Percentiles rank a stretch among this genome's conserved stretches.
phyloP scores from a whole-genome alignment of 2,888 invertebrate species.

The Drosophila pegasa region DNA sequence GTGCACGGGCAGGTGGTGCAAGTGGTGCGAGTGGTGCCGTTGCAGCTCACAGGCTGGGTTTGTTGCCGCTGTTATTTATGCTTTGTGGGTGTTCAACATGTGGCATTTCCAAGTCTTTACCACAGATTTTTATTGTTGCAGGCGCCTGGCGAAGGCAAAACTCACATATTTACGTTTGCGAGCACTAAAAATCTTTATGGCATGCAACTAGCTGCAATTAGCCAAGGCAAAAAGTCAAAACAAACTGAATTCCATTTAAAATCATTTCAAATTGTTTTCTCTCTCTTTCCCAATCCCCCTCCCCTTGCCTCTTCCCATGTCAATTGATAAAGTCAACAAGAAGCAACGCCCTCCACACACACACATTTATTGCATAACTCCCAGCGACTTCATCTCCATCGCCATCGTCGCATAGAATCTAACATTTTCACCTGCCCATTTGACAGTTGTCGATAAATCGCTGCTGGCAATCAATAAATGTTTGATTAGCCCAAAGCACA shows the following conservation, averaged over 20 bases:
- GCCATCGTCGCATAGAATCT: slow-evolving; percentile 49
- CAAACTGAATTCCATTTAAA: slow-evolving; percentile 9
- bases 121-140: slow-evolving; percentile 60
- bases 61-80: slow-evolving; percentile 74
- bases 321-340: slow-evolving; percentile 19
- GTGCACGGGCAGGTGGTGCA: not conserved
- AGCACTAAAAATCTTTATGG: slow-evolving; percentile 53
- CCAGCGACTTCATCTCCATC: not conserved
- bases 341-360: not conserved
- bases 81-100: slow-evolving; percentile 78
- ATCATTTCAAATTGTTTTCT: slow-evolving; percentile 26
- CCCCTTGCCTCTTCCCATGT: slow-evolving; percentile 18
- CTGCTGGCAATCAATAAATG: slow-evolving; percentile 48
- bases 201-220: slow-evolving; percentile 66
- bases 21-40: slow-evolving; percentile 12
- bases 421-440: slow-evolving; percentile 49
- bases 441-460: slow-evolving; percentile 35
- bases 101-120: slow-evolving; percentile 76
- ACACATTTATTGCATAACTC: slow-evolving; percentile 26
- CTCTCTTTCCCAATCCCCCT: not conserved
- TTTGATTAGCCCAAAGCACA: slow-evolving; percentile 67
- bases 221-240: slow-evolving; percentile 36
- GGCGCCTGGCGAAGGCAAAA: slow-evolving; percentile 39
- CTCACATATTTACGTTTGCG: slow-evolving; percentile 65
- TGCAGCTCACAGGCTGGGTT: slow-evolving; percentile 25